Percentiles rank a stretch among this genome's conserved stretches.
These are phyloP conservation scores for Drosophila teissieri DNA, from an alignment of 1,140 invertebrate species.

Conservation along the genomic window DNA sequence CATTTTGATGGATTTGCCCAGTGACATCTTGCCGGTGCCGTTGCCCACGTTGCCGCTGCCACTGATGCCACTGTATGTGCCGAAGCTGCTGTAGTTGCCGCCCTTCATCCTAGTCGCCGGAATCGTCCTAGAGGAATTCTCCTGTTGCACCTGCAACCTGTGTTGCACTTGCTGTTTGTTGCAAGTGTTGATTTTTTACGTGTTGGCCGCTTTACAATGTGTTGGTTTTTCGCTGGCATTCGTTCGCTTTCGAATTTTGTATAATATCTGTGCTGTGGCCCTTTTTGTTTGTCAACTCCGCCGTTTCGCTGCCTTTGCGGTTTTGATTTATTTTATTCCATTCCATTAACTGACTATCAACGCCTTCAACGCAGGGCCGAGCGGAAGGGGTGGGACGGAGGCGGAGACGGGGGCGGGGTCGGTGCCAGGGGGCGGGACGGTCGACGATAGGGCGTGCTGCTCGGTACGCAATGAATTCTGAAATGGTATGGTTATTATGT, in stretches of 20 bases:
- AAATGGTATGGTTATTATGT: slow-evolving; percentile 12
- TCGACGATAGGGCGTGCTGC: slow-evolving; percentile 29
- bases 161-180: slow-evolving; percentile 3
- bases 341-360: slow-evolving; percentile 31
- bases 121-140: neutral
- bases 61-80: slow-evolving; percentile 20
- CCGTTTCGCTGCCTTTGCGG: slow-evolving; percentile 31
- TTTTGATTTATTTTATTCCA: slow-evolving; percentile 26
- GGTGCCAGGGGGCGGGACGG: slow-evolving; percentile 11
- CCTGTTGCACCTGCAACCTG: slow-evolving; percentile 3
- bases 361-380: slow-evolving; percentile 34
- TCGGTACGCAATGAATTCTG: slow-evolving; percentile 35
- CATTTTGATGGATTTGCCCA: slow-evolving; percentile 84
- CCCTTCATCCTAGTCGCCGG: slow-evolving; percentile 32
- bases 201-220: slow-evolving; percentile 53
- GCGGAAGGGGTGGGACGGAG: slow-evolving; percentile 30
- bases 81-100: slow-evolving; percentile 20
- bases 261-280: slow-evolving; percentile 26
- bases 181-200: slow-evolving; percentile 53
- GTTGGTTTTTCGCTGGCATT: slow-evolving; percentile 70
- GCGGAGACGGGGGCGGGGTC: neutral
- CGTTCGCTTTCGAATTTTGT: slow-evolving; percentile 51
- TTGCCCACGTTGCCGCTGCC: slow-evolving; percentile 3
- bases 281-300: slow-evolving; percentile 18
- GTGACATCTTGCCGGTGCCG: slow-evolving; percentile 65